Conservation (phyloP, 2,797 vertebrate genomes). For the Molossus alvarezi region DNA sequence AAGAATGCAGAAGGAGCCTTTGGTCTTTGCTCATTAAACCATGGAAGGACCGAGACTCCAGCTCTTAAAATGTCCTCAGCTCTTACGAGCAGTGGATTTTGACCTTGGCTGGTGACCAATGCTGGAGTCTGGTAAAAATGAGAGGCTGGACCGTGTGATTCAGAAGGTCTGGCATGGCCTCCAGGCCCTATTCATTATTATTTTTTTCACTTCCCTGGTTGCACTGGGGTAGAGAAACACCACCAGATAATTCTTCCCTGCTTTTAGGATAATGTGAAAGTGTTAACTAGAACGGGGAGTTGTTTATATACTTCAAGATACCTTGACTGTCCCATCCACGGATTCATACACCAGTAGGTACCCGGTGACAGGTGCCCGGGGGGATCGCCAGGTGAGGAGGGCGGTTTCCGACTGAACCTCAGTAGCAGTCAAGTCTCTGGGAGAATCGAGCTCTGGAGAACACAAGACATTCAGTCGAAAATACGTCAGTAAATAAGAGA, state of each 20-base stretch:
- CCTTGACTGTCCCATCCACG: conserved; percentile 93
- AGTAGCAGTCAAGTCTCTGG: conserved; percentile 93
- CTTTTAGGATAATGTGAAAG: neutral
- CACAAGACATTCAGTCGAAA: neutral
- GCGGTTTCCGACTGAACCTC: conserved; percentile 96
- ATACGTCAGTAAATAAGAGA: neutral
- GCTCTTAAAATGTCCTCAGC: neutral
- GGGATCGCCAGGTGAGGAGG: conserved; percentile 95
- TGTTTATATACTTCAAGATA: conserved; percentile 81
- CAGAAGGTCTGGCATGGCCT: conserved; percentile 57
- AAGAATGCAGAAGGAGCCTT: neutral
- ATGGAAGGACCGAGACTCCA: neutral
- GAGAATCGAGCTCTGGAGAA: conserved; percentile 94
- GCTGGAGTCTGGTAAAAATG: conserved; percentile 7
- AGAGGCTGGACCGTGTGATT: neutral
- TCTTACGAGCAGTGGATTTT: conserved; percentile 2
- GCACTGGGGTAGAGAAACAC: neutral
- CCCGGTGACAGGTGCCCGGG: conserved; percentile 94
- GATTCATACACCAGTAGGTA: conserved; percentile 97
- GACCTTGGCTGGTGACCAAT: conserved; percentile 36
- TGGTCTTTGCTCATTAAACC: neutral
- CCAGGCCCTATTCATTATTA: neutral
- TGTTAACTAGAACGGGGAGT: neutral
- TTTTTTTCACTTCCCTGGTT: neutral
- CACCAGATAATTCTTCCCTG: neutral